Percentiles rank a stretch among this genome's conserved stretches.
These are phyloP conservation scores for Reticulitermes speratus DNA, from an alignment of 1,140 invertebrate genomes.

Conservation along the genomic window DNA sequence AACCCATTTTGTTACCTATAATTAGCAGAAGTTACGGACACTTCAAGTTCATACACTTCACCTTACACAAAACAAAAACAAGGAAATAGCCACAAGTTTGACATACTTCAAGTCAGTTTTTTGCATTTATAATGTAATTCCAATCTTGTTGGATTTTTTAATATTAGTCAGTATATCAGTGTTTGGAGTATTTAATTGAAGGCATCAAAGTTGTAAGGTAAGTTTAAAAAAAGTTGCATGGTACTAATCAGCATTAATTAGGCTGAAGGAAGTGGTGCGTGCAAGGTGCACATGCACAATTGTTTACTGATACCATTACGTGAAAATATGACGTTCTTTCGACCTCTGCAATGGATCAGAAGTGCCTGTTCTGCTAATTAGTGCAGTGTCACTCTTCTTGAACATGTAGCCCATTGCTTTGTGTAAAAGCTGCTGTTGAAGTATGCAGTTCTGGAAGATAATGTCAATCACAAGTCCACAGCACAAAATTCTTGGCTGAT, in stretches of 20 bases:
- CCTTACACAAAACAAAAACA: not conserved
- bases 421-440: not conserved
- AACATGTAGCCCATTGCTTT: not conserved
- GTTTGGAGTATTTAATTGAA: too few species aligned
- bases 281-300: not conserved
- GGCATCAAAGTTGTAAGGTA: not conserved
- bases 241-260: not conserved
- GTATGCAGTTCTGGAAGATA: not conserved
- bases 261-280: not conserved
- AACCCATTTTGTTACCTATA: too few species aligned
- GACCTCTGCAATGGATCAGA: not conserved
- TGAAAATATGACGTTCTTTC: not conserved
- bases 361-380: not conserved
- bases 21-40: too few species aligned
- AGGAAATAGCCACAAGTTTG: not conserved
- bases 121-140: not conserved
- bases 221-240: not conserved
- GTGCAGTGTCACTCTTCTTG: not conserved
- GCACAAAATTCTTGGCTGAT: not conserved
- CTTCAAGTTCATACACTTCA: too few species aligned
- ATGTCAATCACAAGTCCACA: not conserved
- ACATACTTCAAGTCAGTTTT: not conserved
- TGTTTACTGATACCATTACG: not conserved
- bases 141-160: not conserved
- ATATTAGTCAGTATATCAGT: not conserved